phyloP scores from a whole-genome alignment of 2,113 vertebrate genomes.

The Pterocles orientalis region DNA sequence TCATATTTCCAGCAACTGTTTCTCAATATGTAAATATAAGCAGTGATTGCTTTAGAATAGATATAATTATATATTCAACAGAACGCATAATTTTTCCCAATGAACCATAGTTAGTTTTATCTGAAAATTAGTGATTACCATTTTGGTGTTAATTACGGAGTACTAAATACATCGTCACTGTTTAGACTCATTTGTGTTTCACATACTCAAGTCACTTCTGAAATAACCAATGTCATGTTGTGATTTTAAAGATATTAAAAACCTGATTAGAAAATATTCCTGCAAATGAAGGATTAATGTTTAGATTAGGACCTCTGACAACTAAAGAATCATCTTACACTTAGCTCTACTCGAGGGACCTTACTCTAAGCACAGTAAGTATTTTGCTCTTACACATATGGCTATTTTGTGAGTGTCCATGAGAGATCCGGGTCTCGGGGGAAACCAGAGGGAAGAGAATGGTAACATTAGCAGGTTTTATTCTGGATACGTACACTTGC shows the following conservation, averaged over 20 bases:
- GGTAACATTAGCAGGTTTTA: not conserved
- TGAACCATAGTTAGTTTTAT: constrained; percentile 70
- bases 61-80: constrained; percentile 70
- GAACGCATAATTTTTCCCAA: constrained; percentile 60
- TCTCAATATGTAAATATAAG: constrained; percentile 68
- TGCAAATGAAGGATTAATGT: not conserved
- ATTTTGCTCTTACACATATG: not conserved
- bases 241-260: not conserved
- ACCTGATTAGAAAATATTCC: not conserved
- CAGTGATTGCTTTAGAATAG: constrained; percentile 74
- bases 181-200: constrained; percentile 12
- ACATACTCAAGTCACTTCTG: not conserved
- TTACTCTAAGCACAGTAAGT: not conserved
- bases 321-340: not conserved
- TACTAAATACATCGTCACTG: constrained; percentile 38
- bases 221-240: constrained; percentile 15
- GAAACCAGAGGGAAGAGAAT: not conserved
- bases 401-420: not conserved
- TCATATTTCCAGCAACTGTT: constrained; percentile 55
- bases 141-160: constrained; percentile 69
- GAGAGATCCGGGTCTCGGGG: not conserved
- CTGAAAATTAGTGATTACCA: constrained; percentile 72
- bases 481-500: not conserved
- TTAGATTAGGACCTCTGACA: not conserved
- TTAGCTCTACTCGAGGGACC: not conserved